Percentiles rank a stretch among this genome's conserved stretches.
These are phyloP conservation scores for Bujurquina vittata DNA, from an alignment of 2,113 vertebrate species.

Conservation along the genomic window DNA sequence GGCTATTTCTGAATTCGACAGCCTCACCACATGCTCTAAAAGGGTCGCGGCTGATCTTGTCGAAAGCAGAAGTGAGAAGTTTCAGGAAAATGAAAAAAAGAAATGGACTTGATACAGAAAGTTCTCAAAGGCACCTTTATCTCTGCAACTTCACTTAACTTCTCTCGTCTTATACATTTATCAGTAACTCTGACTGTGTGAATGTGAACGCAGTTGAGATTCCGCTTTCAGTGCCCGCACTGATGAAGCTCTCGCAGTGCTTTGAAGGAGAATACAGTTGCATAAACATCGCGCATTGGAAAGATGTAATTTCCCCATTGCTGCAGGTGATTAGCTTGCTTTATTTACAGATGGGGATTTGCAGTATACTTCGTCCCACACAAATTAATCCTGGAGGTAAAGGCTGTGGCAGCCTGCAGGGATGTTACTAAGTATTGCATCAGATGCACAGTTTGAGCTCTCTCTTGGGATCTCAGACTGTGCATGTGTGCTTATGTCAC, in stretches of 20 bases:
- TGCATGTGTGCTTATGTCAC: constrained; percentile 5
- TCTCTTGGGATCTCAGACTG: constrained; percentile 38
- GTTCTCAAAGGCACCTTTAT: constrained; percentile 70
- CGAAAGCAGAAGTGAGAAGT: constrained; percentile 86
- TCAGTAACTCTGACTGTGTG: background rate
- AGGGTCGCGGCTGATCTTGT: constrained; percentile 75
- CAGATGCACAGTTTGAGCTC: constrained; percentile 65
- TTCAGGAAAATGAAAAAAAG: constrained; percentile 80
- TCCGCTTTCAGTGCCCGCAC: background rate
- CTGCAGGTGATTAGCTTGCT: constrained; percentile 38
- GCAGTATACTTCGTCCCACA: constrained; percentile 6
- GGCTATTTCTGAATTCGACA: constrained; percentile 81
- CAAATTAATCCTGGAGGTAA: constrained; percentile 51
- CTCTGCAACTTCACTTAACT: constrained; percentile 3
- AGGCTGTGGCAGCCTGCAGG: constrained; percentile 51
- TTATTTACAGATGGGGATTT: constrained; percentile 24
- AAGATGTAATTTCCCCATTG: constrained; percentile 7
- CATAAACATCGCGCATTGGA: background rate
- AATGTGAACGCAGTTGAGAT: background rate
- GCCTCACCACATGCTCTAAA: constrained; percentile 79
- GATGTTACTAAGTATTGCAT: constrained; percentile 81
- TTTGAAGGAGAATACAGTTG: background rate
- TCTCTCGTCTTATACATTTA: background rate
- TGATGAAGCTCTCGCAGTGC: background rate
- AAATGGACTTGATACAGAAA: constrained; percentile 55